Base-by-base conservation (phyloP, 2,113 vertebrate genomes). In the Labrus mixtus region DNA sequence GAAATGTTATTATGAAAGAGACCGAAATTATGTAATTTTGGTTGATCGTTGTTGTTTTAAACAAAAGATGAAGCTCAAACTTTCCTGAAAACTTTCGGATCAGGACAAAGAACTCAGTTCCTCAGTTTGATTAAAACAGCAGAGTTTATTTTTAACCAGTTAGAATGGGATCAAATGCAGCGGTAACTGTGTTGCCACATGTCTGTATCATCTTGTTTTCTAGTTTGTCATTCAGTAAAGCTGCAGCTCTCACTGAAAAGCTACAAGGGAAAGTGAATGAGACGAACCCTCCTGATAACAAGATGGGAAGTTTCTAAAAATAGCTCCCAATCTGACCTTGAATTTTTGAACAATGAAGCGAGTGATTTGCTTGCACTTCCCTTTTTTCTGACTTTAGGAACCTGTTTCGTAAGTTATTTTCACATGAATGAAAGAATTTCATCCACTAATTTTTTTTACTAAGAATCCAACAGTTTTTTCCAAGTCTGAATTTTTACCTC, bases 1-100 rank as follows among this genome's bases (percentile, higher is more conserved):
- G 73, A 89, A 87, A 79, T 79, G 74, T 85, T 86, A 73, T 89
- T 83, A 63, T 87, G 72, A 58, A 59, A 68, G 68, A 17, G 22
- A 76, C 60, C 66, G 48, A 59, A 68, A 69, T 87, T 50, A 75
- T 84, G 68, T 25, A 23, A 67, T 58, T 64, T 78, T 85, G 68
- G 55, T 68, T 73, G 43, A 55, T 59, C 19, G 29, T 33, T 33
- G 29, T 66, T 75, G 11, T 39, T 61, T 45, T 73, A 73, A 76
- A 87, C 73, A 66, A 23, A 69, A 15, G 56, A 10, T 33, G 37
- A 36, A 68, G 50, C 60, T 55, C 50, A 57, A 22, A 67, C 80
- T 74, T 48, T 17, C 16, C 17, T 48, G 0, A 19, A 48, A 48
- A 48, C 15, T 6, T 8, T 48, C 46, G 16, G 46, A 48, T 17